A percentile compares a stretch with the other conserved stretches of the same genome.
Evolutionary conservation across 1,140 invertebrate species (phyloP).

Genomic region (Drosophila sturtevanti): DNA sequence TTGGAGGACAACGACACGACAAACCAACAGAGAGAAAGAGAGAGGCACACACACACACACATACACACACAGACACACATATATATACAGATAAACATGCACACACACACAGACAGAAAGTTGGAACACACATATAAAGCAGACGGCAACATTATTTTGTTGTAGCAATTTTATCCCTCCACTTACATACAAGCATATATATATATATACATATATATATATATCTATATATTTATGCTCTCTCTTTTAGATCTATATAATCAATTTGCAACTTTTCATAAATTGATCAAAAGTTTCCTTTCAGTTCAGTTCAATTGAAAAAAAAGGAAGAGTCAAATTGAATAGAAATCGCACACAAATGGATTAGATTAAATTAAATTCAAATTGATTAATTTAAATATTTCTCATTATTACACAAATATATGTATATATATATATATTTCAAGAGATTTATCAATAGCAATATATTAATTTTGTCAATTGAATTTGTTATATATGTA

Average conservation of each 20-base stretch:
- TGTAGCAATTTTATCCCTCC: background rate
- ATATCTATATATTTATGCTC: background rate
- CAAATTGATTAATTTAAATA: too few species aligned
- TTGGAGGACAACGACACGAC: slow-evolving; percentile 53
- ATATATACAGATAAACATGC: background rate
- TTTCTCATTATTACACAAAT: too few species aligned
- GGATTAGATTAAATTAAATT: too few species aligned
- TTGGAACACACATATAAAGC: background rate
- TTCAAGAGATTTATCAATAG: too few species aligned
- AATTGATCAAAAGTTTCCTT: background rate
- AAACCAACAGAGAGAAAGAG: background rate
- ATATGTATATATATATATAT: too few species aligned
- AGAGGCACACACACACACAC: background rate
- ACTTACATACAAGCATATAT: background rate
- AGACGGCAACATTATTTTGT: background rate
- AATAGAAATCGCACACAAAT: too few species aligned
- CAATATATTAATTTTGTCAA: too few species aligned
- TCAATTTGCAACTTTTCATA: background rate
- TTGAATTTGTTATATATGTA: too few species aligned
- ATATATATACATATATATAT: background rate
- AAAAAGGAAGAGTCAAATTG: too few species aligned
- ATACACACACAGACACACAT: too few species aligned
- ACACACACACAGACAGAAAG: background rate
- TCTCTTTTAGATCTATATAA: background rate
- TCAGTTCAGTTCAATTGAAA: too few species aligned